phyloP scores from a whole-genome alignment of 2,113 vertebrate species.

The Phodopus roborovskii region DNA sequence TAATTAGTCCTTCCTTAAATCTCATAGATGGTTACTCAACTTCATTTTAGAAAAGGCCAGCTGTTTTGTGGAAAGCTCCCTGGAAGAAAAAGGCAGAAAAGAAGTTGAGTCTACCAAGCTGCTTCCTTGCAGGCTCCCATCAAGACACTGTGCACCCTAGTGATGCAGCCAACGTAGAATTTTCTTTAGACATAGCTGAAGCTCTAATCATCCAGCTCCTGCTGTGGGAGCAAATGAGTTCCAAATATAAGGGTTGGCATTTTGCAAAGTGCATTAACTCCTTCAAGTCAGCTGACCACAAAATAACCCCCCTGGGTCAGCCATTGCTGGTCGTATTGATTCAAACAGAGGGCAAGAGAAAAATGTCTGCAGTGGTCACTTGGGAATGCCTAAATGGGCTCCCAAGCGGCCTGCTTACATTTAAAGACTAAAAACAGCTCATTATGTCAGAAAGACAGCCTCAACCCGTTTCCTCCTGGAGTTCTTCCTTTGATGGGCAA shows the following conservation, averaged over 20 bases:
- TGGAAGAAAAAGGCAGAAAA: conserved; percentile 65
- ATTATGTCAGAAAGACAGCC: neutral
- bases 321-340: neutral
- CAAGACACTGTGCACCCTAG: conserved; percentile 24
- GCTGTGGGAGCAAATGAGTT: conserved; percentile 63
- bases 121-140: conserved; percentile 4
- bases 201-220: conserved; percentile 65
- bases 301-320: conserved; percentile 1
- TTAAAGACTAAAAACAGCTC: conserved; percentile 47
- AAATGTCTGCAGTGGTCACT: neutral
- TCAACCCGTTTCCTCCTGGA: neutral
- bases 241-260: conserved; percentile 60
- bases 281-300: conserved; percentile 44
- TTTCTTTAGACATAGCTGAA: conserved; percentile 73
- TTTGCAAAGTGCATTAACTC: conserved; percentile 62
- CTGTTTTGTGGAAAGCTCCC: conserved; percentile 67
- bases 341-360: conserved; percentile 14
- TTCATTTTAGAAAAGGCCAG: conserved; percentile 70
- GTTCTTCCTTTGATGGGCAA: conserved; percentile 26
- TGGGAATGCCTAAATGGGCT: conserved; percentile 42
- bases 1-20: conserved; percentile 71
- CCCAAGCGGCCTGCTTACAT: conserved; percentile 23
- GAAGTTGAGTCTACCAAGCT: conserved; percentile 61
- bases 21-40: conserved; percentile 62
- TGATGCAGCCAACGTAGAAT: conserved; percentile 70